Base-by-base conservation (phyloP, 2,113 vertebrate genomes). In the Uria lomvia region DNA sequence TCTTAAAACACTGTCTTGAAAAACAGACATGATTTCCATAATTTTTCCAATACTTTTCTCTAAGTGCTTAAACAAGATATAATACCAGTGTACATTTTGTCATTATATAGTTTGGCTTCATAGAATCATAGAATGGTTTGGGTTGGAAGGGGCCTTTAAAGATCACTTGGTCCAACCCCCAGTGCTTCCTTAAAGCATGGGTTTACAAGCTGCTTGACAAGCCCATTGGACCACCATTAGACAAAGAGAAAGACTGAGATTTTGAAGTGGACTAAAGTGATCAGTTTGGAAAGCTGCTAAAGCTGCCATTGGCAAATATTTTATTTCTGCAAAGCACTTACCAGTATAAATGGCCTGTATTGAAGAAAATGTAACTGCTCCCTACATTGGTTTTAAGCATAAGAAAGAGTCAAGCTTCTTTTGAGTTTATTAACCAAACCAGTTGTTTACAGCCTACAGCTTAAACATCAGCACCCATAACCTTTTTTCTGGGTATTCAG, bases 181-280 rank as follows among this genome's bases (percentile, higher is more conserved):
- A 24, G 9, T 29, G 18, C 42, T 43, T 65, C 81, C 34, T 92
- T 96, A 91, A 89, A 65, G 65, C 32, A 89, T 17, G 50, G 68
- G 75, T 86, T 95, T 91, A 94, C 71, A 78, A 89, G 93, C 74
- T 72, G 52, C 65, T 96, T 27, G 15, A 59, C 18, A 53, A 68
- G 72, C 68, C 75, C 42, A 3, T 38, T 83, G 43, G 66, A 67
- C 95, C 87, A 67, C 86, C 45, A 82, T 67, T 63, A 75, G 66
- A 71, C 49, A 89, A 90, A 94, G 65, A 79, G 62, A 86, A 94
- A 80, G 45, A 47, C 42, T 84, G 76, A 77, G 49, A 87, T 86
- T 71, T 93, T 66, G 77, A 91, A 91, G 66, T 42, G 62, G 75
- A 74, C 53, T 80, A 47, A 95, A 95, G 34, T 65, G 76, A 94